Evolutionary conservation across 1,140 invertebrate genomes (phyloP).

Genomic region (Cataglyphis hispanica): DNA sequence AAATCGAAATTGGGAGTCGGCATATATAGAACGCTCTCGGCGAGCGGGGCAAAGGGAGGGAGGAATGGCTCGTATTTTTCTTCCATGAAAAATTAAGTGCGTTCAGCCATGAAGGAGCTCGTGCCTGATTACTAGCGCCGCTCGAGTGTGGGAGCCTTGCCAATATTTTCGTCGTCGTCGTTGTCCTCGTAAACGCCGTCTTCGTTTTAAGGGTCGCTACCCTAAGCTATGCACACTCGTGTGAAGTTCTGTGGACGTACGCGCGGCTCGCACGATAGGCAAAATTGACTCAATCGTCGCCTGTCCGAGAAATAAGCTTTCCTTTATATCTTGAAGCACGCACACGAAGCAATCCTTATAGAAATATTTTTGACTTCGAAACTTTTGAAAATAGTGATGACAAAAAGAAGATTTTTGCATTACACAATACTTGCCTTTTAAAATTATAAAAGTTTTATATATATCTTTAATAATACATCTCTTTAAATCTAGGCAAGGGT

Average conservation of each 20-base stretch:
- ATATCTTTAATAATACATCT: too few relatives aligned
- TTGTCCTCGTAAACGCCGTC: constrained; percentile 29
- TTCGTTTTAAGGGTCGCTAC: constrained; percentile 53
- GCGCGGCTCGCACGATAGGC: background rate
- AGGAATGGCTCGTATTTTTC: constrained; percentile 45
- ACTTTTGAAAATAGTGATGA: too few relatives aligned
- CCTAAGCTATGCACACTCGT: background rate
- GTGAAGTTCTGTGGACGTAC: background rate
- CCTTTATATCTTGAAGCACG: background rate
- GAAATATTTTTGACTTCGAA: too few relatives aligned
- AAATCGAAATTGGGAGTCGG: constrained; percentile 56
- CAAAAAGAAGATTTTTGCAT: too few relatives aligned
- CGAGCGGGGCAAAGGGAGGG: background rate
- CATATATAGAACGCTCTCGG: background rate
- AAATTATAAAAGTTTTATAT: too few relatives aligned
- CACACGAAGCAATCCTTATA: background rate
- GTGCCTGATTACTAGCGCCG: constrained; percentile 63
- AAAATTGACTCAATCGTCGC: background rate
- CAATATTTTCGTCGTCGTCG: constrained; percentile 52
- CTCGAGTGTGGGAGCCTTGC: constrained; percentile 38
- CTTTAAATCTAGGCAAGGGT: too few relatives aligned
- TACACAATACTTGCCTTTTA: too few relatives aligned
- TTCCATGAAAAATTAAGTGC: constrained; percentile 64
- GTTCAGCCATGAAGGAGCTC: constrained; percentile 51
- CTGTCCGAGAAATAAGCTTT: background rate